Conservation (phyloP, 2,888 invertebrate genomes). For the Adelognathus sp. region DNA sequence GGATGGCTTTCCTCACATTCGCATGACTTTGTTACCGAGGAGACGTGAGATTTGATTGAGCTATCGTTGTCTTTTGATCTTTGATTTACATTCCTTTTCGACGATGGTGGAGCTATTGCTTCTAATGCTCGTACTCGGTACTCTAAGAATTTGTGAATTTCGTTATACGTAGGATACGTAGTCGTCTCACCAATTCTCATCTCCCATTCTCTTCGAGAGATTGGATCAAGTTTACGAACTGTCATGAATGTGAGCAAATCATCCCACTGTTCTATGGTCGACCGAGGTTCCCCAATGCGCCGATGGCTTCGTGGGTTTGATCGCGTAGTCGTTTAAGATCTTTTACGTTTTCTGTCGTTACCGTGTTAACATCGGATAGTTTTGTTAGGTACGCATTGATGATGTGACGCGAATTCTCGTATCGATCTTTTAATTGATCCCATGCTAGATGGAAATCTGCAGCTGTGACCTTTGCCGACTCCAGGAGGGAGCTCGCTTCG, state of each 20-base stretch:
- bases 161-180: constrained; percentile 18
- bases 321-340: constrained; percentile 44
- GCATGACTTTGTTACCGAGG: constrained; percentile 20
- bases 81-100: not conserved
- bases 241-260: constrained; percentile 50
- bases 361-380: constrained; percentile 22
- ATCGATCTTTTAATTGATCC: constrained; percentile 35
- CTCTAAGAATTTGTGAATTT: constrained; percentile 23
- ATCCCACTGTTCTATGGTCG: constrained; percentile 46
- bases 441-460: constrained; percentile 49
- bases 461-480: constrained; percentile 29
- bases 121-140: constrained; percentile 29
- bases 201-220: constrained; percentile 54
- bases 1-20: constrained; percentile 24
- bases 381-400: constrained; percentile 36
- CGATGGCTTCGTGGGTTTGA: constrained; percentile 12
- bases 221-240: constrained; percentile 40
- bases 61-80: not conserved
- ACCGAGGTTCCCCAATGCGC: constrained; percentile 28
- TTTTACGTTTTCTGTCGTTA: constrained; percentile 20
- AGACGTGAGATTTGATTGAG: constrained; percentile 5
- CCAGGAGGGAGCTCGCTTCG: constrained; percentile 32
- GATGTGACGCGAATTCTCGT: too few relatives aligned
- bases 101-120: not conserved
- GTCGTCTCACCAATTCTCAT: constrained; percentile 26